phyloP scores from a whole-genome alignment of 2,797 vertebrate genomes.

The Leucoraja ocellata region DNA sequence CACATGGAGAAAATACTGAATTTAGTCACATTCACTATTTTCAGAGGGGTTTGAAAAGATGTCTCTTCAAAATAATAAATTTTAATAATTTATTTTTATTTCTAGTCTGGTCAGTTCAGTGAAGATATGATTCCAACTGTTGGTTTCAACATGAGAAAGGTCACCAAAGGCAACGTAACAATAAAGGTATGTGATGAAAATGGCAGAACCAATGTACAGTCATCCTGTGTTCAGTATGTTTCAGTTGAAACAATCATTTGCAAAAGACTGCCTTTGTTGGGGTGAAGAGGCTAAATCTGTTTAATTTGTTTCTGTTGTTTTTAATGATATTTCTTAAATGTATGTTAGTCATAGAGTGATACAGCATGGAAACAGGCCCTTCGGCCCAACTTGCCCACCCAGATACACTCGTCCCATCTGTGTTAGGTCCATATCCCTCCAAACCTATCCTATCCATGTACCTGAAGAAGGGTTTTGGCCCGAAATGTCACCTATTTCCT shows the following conservation, averaged over 20 bases:
- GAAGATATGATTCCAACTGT: conserved; percentile 99
- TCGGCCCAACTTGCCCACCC: too few species aligned
- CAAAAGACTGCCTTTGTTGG: too few species aligned
- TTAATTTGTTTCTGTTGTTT: not conserved
- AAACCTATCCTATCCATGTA: too few species aligned
- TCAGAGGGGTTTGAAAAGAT: not conserved
- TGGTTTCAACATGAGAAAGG: conserved; percentile 98
- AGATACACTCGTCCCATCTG: too few species aligned
- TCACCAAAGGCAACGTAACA: conserved; percentile 97
- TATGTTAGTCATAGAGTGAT: too few species aligned
- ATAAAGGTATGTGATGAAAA: conserved; percentile 77
- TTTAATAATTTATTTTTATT: conserved; percentile 40
- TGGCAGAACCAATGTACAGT: not conserved
- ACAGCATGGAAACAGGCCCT: too few species aligned
- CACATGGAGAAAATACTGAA: too few species aligned
- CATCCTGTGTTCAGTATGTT: not conserved
- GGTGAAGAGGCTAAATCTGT: not conserved
- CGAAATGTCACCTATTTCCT: too few species aligned
- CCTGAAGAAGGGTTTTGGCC: too few species aligned
- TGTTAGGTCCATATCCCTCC: too few species aligned
- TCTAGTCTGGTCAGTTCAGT: conserved; percentile 92
- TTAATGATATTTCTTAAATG: not conserved
- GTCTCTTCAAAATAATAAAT: not conserved
- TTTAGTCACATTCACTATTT: not conserved
- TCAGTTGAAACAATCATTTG: not conserved